Conservation (phyloP, 2,113 vertebrate genomes). For the Lepus europaeus region DNA sequence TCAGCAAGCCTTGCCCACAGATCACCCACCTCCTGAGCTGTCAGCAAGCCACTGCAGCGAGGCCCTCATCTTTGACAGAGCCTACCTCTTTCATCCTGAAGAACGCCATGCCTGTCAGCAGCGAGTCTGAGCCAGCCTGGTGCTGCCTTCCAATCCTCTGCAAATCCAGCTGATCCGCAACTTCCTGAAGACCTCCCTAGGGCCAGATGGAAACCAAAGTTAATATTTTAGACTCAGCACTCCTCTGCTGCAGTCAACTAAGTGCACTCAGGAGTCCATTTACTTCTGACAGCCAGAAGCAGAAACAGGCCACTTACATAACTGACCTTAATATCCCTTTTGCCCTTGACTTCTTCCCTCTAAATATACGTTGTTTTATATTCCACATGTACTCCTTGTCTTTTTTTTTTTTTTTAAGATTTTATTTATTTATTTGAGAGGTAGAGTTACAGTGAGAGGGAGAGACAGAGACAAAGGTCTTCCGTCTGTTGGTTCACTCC, state of each 20-base stretch:
- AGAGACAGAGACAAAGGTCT: no score
- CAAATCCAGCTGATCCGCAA: slow-evolving; percentile 98
- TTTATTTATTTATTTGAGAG: no score
- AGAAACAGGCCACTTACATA: not conserved
- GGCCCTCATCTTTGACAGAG: not conserved
- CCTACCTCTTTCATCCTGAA: slow-evolving; percentile 99
- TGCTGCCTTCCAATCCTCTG: slow-evolving; percentile 98
- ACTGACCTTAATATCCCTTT: not conserved
- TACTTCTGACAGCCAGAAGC: not conserved
- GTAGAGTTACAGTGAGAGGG: no score
- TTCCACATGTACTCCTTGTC: no score
- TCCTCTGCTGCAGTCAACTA: not conserved
- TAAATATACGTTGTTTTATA: not conserved
- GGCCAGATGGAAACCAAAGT: not conserved
- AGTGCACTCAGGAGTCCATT: not conserved
- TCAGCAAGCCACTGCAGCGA: not conserved
- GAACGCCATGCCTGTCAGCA: slow-evolving; percentile 98
- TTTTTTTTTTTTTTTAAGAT: no score
- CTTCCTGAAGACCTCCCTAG: slow-evolving; percentile 98
- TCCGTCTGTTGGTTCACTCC: no score
- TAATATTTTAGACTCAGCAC: not conserved
- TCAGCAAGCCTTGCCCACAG: not conserved
- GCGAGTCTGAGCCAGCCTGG: slow-evolving; percentile 97
- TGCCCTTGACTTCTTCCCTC: not conserved
- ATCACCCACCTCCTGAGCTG: no score